Evolutionary conservation across 2,888 invertebrate species (phyloP).

Genomic region (Mayetiola destructor): DNA sequence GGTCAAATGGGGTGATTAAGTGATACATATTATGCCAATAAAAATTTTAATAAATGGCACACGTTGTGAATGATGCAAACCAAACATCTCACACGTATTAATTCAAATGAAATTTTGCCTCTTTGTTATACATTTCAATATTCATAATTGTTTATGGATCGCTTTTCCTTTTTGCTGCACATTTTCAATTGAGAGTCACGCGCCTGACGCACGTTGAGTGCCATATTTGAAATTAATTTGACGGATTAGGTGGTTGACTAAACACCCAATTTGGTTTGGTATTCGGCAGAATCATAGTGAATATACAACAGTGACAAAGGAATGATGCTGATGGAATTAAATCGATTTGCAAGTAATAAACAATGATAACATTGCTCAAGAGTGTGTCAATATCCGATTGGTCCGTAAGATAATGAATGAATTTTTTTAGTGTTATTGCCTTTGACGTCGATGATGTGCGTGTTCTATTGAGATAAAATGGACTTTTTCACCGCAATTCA

Average conservation of each 20-base stretch:
- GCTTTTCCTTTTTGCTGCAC: not conserved
- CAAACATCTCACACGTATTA: not conserved
- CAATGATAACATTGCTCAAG: not conserved
- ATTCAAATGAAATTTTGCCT: not conserved
- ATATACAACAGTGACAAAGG: not conserved
- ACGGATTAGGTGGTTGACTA: conserved; percentile 17
- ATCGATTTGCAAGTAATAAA: not conserved
- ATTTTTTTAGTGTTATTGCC: not conserved
- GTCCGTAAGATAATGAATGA: not conserved
- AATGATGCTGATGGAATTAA: not conserved
- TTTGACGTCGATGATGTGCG: not conserved
- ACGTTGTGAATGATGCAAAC: not conserved
- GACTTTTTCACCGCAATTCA: conserved; percentile 1
- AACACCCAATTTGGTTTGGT: conserved; percentile 13
- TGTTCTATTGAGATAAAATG: not conserved
- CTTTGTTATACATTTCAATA: conserved; percentile 1
- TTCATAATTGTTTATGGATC: no score
- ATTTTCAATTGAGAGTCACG: not conserved
- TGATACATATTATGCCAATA: no score
- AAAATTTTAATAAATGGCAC: no score
- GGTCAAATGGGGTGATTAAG: not conserved
- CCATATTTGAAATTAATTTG: conserved; percentile 17
- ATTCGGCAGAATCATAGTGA: no score
- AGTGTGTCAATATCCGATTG: not conserved
- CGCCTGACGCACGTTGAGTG: conserved; percentile 6